These are phyloP conservation scores for Latrodectus geometricus DNA, from an alignment of 1,140 invertebrate genomes.

Conservation along the genomic window DNA sequence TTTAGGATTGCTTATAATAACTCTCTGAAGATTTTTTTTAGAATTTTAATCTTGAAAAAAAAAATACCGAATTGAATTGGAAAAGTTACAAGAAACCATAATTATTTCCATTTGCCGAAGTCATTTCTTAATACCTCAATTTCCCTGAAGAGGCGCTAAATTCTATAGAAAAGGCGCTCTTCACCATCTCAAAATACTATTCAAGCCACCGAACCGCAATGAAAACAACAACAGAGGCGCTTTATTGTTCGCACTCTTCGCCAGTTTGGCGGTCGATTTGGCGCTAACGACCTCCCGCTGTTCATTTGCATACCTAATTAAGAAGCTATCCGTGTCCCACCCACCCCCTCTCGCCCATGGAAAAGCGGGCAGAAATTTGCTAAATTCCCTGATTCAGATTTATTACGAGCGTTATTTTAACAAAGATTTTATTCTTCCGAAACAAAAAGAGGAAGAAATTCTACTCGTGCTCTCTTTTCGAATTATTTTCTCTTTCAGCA, in stretches of 20 bases:
- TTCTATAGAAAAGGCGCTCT: too few relatives aligned
- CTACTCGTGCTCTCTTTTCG: not conserved
- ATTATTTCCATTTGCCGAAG: too few relatives aligned
- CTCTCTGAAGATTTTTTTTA: too few relatives aligned
- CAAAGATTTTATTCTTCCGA: not conserved
- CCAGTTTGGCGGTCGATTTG: conserved; percentile 46
- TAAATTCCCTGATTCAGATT: not conserved
- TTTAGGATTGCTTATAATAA: too few relatives aligned
- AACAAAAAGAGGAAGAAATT: conserved; percentile 7
- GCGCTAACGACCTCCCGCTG: conserved; percentile 40
- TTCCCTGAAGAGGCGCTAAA: too few relatives aligned
- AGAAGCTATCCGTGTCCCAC: conserved; percentile 39
- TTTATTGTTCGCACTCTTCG: conserved; percentile 3
- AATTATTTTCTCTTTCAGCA: not conserved
- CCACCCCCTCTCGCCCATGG: not conserved
- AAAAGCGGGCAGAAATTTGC: not conserved
- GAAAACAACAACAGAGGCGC: not conserved
- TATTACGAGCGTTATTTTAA: not conserved
- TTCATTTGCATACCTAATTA: conserved; percentile 57
- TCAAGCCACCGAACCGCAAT: not conserved
- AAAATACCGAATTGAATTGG: too few relatives aligned
- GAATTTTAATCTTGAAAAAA: too few relatives aligned
- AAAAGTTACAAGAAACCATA: too few relatives aligned
- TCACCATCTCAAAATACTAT: not conserved
- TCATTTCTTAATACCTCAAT: too few relatives aligned